Base-by-base conservation (phyloP, 2,797 vertebrate genomes). In the Paedocypris micromegethes region DNA sequence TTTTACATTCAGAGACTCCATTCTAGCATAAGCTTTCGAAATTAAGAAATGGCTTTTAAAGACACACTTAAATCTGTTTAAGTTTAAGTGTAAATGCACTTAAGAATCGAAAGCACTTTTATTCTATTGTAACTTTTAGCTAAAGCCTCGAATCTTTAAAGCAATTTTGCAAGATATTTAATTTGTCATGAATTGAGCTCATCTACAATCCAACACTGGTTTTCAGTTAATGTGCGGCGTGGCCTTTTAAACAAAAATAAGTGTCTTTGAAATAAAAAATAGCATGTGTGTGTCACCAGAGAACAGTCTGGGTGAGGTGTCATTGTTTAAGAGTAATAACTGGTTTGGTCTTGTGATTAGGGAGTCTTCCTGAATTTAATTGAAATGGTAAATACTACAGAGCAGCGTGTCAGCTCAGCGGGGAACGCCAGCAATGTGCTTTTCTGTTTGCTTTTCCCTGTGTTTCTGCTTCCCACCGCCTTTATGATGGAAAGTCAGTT, bases 221-320 rank as follows among this genome's bases (percentile, higher is more conserved):
- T 23, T 23, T 1, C 23, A 23, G 23, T 23, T 23, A 1, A 23
- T 23, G 23, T 23, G 23, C 23, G 23, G 23, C 23, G 1, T 23
- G 23, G 23, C 23, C 23, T 23, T 23, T 23, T 76, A 61, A 75
- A 70, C 77, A 83, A 80, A 84, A 78, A 83, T 72, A 66, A 78
- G 64, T 68, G 72, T 73, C 59, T 72, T 79, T 72, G 73, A 40
- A 66, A 79, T 72, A 64, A 39, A 48, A 66, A 71, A 74, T 69
- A 73, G 53, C 46, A 65, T 58, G 62, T 82, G 80, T 77, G 75
- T 79, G 80, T 84, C 80, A 82, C 68, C 76, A 71, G 55, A 76
- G 75, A 72, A 67, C 73, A 75, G 61, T 64, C 64, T 72, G 52
- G 78, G 46, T 66, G 73, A 61, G 68, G 55, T 68, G 51, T 68